These are phyloP conservation scores for Caenorhabditis imperialis DNA, from an alignment of 2,888 invertebrate species.

Conservation along the genomic window DNA sequence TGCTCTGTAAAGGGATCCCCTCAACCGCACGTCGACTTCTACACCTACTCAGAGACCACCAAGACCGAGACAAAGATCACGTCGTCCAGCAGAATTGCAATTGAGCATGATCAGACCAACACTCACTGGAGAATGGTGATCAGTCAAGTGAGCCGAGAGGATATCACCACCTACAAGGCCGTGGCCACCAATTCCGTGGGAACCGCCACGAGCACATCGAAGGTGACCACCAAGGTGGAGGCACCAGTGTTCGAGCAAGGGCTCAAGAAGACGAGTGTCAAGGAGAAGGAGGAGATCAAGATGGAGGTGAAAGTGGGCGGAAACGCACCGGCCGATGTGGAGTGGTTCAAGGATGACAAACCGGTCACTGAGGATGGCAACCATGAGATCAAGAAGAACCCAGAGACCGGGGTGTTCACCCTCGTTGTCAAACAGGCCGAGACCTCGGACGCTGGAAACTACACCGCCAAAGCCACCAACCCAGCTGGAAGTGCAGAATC, in stretches of 20 bases:
- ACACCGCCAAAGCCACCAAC: slow-evolving; percentile 64
- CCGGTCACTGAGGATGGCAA: slow-evolving; percentile 80
- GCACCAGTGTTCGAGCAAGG: slow-evolving; percentile 84
- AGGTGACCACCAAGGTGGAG: slow-evolving; percentile 62
- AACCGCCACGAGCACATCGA: slow-evolving; percentile 71
- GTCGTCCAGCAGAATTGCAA: slow-evolving; percentile 57
- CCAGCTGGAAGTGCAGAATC: slow-evolving; percentile 63
- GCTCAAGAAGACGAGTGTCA: slow-evolving; percentile 83
- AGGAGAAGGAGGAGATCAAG: slow-evolving; percentile 83
- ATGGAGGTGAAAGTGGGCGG: slow-evolving; percentile 87
- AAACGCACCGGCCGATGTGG: slow-evolving; percentile 88
- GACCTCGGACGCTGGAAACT: slow-evolving; percentile 62
- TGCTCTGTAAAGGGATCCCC: slow-evolving; percentile 76
- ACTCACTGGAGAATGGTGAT: slow-evolving; percentile 79
- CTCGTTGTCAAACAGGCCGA: slow-evolving; percentile 61
- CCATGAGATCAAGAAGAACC: slow-evolving; percentile 60
- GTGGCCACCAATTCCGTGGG: slow-evolving; percentile 85
- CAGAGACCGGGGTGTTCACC: slow-evolving; percentile 82
- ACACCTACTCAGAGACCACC: slow-evolving; percentile 59
- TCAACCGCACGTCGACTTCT: slow-evolving; percentile 77
- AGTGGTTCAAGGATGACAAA: slow-evolving; percentile 89
- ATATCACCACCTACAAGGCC: slow-evolving; percentile 80
- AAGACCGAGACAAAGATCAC: slow-evolving; percentile 65
- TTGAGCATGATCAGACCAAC: slow-evolving; percentile 75
- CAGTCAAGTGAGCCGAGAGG: slow-evolving; percentile 69